Conservation (phyloP, 2,888 invertebrate species). For the Drosophila leonis region DNA sequence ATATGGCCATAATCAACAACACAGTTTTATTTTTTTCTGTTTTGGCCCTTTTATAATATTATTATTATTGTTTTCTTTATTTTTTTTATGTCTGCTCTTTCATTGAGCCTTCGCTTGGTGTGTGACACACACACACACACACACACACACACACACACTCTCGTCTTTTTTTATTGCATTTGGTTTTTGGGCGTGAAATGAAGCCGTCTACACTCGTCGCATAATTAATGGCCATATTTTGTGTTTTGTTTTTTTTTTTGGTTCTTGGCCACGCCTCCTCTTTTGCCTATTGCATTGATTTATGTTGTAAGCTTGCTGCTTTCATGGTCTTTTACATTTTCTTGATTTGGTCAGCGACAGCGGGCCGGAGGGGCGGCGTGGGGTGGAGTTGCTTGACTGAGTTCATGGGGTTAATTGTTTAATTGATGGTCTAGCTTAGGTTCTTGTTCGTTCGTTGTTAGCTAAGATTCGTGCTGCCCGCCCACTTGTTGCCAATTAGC, state of each 20-base stretch:
- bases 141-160: constrained; percentile 4
- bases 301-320: constrained; percentile 19
- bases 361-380: not conserved
- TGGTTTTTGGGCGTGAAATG: constrained; percentile 69
- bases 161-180: constrained; percentile 68
- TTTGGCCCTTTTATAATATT: constrained; percentile 7
- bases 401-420: constrained; percentile 51
- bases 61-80: constrained; percentile 14
- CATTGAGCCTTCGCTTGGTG: constrained; percentile 31
- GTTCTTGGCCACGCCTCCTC: not conserved
- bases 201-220: constrained; percentile 55
- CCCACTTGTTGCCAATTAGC: constrained; percentile 50
- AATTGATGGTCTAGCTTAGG: constrained; percentile 52
- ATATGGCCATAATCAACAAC: constrained; percentile 69
- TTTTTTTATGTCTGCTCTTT: constrained; percentile 18
- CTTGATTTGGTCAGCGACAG: constrained; percentile 24
- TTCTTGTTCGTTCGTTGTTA: not conserved
- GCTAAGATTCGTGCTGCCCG: constrained; percentile 21
- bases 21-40: constrained; percentile 29
- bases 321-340: not conserved
- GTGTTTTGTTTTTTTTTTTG: not conserved
- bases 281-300: constrained; percentile 49
- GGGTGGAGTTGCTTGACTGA: not conserved
- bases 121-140: constrained; percentile 17
- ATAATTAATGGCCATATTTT: constrained; percentile 63